Evolutionary conservation across 92 coral and sea anemone genomes (phyloP).

Genomic region (Phenganax marumi): DNA sequence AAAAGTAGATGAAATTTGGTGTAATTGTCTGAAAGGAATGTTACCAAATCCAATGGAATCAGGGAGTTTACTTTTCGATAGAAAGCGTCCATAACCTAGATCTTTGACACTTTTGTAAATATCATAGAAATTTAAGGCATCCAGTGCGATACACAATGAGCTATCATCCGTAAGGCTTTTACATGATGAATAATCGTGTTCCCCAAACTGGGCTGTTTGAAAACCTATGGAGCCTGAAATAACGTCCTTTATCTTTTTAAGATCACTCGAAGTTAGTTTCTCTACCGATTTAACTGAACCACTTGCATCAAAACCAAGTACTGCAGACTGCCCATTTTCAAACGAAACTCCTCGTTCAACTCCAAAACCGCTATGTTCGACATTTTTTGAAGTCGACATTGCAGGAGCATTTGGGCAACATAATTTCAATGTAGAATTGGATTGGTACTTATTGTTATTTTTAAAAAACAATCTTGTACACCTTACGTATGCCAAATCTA

Average conservation of each 20-base stretch:
- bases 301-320: background rate
- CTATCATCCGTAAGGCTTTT: background rate
- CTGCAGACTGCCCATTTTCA: constrained; percentile 11
- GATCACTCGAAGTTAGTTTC: background rate
- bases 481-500: background rate
- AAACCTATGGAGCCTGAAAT: background rate
- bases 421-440: background rate
- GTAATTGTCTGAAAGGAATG: background rate
- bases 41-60: constrained; percentile 44
- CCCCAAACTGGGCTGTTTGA: background rate
- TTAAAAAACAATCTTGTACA: background rate
- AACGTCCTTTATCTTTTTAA: constrained; percentile 1
- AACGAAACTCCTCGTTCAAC: constrained; percentile 1
- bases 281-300: background rate
- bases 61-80: constrained; percentile 44
- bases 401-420: background rate
- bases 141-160: constrained; percentile 34
- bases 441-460: constrained; percentile 21
- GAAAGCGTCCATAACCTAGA: constrained; percentile 20
- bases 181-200: constrained; percentile 9
- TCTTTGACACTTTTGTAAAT: constrained; percentile 25
- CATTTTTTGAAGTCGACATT: background rate
- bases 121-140: constrained; percentile 30
- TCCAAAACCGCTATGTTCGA: background rate
- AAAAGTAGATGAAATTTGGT: too few relatives aligned